Evolutionary conservation across 2,888 invertebrate species (phyloP).

Genomic region (Diabrotica balteata): DNA sequence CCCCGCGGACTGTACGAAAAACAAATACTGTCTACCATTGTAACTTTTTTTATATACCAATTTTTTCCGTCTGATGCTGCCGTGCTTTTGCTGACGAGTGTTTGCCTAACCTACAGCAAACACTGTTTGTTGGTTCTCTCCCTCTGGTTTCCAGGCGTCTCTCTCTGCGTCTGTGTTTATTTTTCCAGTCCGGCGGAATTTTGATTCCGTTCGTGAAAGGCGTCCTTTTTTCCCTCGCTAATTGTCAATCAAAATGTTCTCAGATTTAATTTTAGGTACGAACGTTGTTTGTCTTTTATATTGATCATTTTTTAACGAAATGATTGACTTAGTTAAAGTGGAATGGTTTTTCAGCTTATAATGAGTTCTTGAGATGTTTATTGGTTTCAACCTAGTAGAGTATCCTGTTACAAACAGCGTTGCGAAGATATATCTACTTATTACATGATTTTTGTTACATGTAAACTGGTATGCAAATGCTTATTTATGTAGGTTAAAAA

Average conservation of each 20-base stretch:
- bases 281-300: too few species aligned
- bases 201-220: slow-evolving; percentile 44
- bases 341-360: too few species aligned
- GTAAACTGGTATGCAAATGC: too few species aligned
- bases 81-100: slow-evolving; percentile 56
- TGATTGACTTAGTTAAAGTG: too few species aligned
- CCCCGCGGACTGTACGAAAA: slow-evolving; percentile 41
- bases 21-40: slow-evolving; percentile 49
- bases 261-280: neutral
- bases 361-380: too few species aligned
- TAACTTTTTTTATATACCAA: slow-evolving; percentile 49
- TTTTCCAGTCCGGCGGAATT: slow-evolving; percentile 55
- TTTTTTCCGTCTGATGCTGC: slow-evolving; percentile 43
- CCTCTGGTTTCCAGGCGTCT: slow-evolving; percentile 10
- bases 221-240: slow-evolving; percentile 40
- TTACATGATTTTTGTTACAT: too few species aligned
- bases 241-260: slow-evolving; percentile 46
- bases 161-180: slow-evolving; percentile 47
- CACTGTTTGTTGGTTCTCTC: slow-evolving; percentile 50
- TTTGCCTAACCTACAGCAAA: slow-evolving; percentile 55
- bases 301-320: too few species aligned
- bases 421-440: too few species aligned
- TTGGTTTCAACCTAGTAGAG: too few species aligned
- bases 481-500: too few species aligned
- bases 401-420: too few species aligned